Conservation (phyloP, 2,113 vertebrate genomes). For the Panurus biarmicus region DNA sequence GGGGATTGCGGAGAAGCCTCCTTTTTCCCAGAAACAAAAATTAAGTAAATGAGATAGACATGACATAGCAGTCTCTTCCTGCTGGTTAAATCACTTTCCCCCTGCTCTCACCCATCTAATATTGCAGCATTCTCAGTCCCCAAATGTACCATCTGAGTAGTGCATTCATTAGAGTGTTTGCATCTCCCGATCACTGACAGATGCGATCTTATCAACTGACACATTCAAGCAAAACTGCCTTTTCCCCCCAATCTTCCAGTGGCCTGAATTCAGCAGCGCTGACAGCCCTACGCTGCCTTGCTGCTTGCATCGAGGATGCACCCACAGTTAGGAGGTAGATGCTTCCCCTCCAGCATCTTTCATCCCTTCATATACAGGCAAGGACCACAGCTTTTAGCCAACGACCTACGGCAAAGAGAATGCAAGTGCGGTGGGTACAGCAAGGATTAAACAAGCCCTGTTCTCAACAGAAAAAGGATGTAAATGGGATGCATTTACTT, state of each 20-base stretch:
- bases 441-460: slow-evolving; percentile 8
- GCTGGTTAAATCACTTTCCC: not conserved
- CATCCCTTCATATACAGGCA: not conserved
- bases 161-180: not conserved
- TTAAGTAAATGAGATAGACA: not conserved
- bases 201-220: slow-evolving; percentile 37
- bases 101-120: not conserved
- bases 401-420: slow-evolving; percentile 24
- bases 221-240: slow-evolving; percentile 11
- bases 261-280: slow-evolving; percentile 49
- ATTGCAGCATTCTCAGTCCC: slow-evolving; percentile 19
- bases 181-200: slow-evolving; percentile 36
- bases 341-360: slow-evolving; percentile 11
- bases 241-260: not conserved
- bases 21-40: slow-evolving; percentile 20
- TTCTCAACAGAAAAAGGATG: slow-evolving; percentile 43
- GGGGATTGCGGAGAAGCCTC: not conserved
- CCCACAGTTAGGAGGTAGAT: not conserved
- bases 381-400: slow-evolving; percentile 1
- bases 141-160: not conserved
- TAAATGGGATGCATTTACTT: slow-evolving; percentile 79
- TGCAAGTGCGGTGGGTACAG: not conserved
- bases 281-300: slow-evolving; percentile 8
- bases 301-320: slow-evolving; percentile 32
- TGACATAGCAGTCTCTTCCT: not conserved